Evolutionary conservation across 2,113 vertebrate species (phyloP).

Genomic region (Isichthys henryi): DNA sequence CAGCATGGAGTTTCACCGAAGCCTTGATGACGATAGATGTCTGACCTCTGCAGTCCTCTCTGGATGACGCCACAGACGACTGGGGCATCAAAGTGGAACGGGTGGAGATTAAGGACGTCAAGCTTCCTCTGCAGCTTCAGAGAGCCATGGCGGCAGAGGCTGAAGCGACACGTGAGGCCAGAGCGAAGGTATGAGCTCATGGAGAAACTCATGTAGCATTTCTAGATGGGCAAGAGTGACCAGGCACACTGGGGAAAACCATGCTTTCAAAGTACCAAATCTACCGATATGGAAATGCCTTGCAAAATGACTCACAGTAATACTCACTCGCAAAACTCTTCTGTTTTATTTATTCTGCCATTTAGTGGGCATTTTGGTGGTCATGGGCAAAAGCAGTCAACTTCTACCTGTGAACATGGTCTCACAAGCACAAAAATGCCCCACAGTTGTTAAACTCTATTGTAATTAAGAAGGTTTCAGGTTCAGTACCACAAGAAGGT

Average conservation of each 20-base stretch:
- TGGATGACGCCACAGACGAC: constrained; percentile 68
- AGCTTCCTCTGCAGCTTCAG: constrained; percentile 17
- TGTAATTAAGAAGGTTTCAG: background rate
- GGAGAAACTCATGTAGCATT: background rate
- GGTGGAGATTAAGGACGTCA: constrained; percentile 22
- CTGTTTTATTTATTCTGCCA: background rate
- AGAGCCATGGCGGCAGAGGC: constrained; percentile 23
- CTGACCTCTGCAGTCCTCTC: constrained; percentile 39
- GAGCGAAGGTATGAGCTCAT: constrained; percentile 10
- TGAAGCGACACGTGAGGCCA: constrained; percentile 9
- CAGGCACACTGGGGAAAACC: background rate
- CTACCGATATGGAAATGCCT: background rate
- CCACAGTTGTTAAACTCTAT: background rate
- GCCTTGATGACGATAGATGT: background rate
- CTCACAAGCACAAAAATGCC: background rate
- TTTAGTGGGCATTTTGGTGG: background rate
- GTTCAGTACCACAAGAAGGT: background rate
- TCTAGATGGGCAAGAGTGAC: background rate
- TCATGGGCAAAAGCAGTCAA: background rate
- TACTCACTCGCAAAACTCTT: background rate
- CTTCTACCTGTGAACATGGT: background rate
- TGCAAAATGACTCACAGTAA: background rate
- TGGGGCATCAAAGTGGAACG: constrained; percentile 61
- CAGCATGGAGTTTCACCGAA: background rate
- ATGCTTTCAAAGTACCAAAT: background rate